phyloP scores from a whole-genome alignment of 2,888 invertebrate species.

The Netelia melanura region DNA sequence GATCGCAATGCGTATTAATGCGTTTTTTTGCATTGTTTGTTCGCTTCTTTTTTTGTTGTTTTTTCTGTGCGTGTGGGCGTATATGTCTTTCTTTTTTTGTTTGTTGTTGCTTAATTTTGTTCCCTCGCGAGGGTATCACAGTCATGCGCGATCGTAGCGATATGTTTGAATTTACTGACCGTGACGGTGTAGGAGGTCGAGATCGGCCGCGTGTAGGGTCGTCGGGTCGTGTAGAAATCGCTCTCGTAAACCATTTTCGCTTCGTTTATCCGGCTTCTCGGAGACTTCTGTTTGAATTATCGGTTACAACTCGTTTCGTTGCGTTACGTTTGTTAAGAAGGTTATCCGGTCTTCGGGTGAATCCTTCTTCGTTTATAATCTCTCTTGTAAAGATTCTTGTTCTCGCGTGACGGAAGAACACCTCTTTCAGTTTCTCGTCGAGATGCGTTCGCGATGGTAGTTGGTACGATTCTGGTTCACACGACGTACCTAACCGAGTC shows the following conservation, averaged over 20 bases:
- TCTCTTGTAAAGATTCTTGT: slow-evolving; percentile 34
- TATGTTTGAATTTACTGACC: slow-evolving; percentile 87
- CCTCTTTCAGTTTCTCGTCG: slow-evolving; percentile 56
- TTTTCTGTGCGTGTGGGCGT: no score
- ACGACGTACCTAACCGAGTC: slow-evolving; percentile 59
- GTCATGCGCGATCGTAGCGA: slow-evolving; percentile 21
- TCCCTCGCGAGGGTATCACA: neutral
- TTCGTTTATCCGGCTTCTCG: slow-evolving; percentile 84
- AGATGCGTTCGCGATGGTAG: slow-evolving; percentile 82
- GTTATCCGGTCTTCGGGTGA: slow-evolving; percentile 25
- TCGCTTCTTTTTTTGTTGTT: neutral
- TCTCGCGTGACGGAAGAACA: slow-evolving; percentile 63
- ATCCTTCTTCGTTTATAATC: slow-evolving; percentile 10
- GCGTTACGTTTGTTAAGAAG: slow-evolving; percentile 34
- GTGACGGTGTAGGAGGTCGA: slow-evolving; percentile 91
- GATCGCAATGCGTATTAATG: no score
- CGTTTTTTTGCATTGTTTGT: no score
- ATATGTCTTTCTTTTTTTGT: neutral
- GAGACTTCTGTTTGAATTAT: slow-evolving; percentile 75
- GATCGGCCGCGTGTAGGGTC: slow-evolving; percentile 91
- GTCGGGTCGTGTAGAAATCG: slow-evolving; percentile 96
- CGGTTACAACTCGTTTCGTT: slow-evolving; percentile 34
- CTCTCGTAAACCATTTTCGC: slow-evolving; percentile 95
- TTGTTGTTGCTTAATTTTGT: neutral
- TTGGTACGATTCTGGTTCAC: slow-evolving; percentile 82